phyloP scores from a whole-genome alignment of 37 sponge, comb jelly and placozoan genomes.

The Chondrosia reniformis region DNA sequence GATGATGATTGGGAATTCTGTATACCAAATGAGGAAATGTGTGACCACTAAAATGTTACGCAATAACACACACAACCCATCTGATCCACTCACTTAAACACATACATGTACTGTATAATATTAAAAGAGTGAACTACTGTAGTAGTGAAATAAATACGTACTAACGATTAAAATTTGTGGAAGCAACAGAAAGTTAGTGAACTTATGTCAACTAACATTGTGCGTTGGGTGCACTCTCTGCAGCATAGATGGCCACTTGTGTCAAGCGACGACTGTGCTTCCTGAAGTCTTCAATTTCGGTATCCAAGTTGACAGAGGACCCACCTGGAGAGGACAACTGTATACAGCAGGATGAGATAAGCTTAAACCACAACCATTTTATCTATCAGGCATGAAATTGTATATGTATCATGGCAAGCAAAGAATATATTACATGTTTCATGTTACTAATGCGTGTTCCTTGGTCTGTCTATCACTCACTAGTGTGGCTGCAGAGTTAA shows the following conservation, averaged over 20 bases:
- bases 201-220: slow-evolving; percentile 36
- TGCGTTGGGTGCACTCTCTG: slow-evolving; percentile 57
- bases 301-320: slow-evolving; percentile 5
- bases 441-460: too few species aligned
- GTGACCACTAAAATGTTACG: slow-evolving; percentile 50
- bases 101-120: not conserved
- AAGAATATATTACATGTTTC: too few species aligned
- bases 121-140: too few species aligned
- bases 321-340: not conserved
- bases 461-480: too few species aligned
- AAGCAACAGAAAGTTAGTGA: too few species aligned
- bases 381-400: too few species aligned
- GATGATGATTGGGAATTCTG: slow-evolving; percentile 72
- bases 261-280: slow-evolving; percentile 60
- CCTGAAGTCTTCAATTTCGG: slow-evolving; percentile 60
- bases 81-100: slow-evolving; percentile 54
- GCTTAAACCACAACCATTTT: too few species aligned
- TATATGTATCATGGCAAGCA: too few species aligned
- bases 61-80: slow-evolving; percentile 46
- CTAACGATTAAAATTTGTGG: too few species aligned
- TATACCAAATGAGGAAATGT: slow-evolving; percentile 46
- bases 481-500: slow-evolving; percentile 13
- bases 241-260: slow-evolving; percentile 75
- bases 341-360: not conserved
- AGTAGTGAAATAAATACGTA: too few species aligned